Percentiles rank a stretch among this genome's conserved stretches.
These are phyloP conservation scores for Polyommatus icarus DNA, from an alignment of 2,888 invertebrate genomes.

Conservation along the genomic window DNA sequence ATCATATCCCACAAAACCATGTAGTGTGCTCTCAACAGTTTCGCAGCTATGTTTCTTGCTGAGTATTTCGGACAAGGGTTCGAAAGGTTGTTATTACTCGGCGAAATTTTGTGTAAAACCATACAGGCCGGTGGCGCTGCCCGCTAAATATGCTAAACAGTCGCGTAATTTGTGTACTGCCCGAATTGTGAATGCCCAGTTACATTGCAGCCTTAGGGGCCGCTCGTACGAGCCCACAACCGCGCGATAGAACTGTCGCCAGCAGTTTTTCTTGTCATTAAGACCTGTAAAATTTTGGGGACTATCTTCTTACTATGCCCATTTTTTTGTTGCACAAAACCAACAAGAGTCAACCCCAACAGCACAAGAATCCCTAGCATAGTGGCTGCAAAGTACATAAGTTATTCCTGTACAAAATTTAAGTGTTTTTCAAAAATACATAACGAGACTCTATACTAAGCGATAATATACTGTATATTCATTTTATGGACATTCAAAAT, in stretches of 20 bases:
- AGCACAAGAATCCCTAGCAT: too few relatives aligned
- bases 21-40: neutral
- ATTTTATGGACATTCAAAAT: too few relatives aligned
- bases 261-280: neutral
- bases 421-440: too few relatives aligned
- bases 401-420: too few relatives aligned
- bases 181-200: neutral
- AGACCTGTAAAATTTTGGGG: neutral
- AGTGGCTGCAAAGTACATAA: too few relatives aligned
- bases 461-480: too few relatives aligned
- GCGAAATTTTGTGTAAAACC: slow-evolving; percentile 35
- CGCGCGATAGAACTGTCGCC: neutral
- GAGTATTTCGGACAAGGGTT: slow-evolving; percentile 34
- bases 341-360: too few relatives aligned
- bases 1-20: neutral
- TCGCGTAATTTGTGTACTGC: slow-evolving; percentile 16
- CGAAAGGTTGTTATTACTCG: slow-evolving; percentile 33
- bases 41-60: slow-evolving; percentile 29
- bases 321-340: too few relatives aligned
- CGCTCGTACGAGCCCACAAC: too few relatives aligned
- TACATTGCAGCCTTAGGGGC: neutral
- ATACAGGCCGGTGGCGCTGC: slow-evolving; percentile 28
- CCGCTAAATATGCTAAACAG: slow-evolving; percentile 29
- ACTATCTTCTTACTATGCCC: too few relatives aligned
- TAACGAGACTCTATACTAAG: too few relatives aligned